Base-by-base conservation (phyloP, 2,113 vertebrate species). In the Macrotis lagotis region DNA sequence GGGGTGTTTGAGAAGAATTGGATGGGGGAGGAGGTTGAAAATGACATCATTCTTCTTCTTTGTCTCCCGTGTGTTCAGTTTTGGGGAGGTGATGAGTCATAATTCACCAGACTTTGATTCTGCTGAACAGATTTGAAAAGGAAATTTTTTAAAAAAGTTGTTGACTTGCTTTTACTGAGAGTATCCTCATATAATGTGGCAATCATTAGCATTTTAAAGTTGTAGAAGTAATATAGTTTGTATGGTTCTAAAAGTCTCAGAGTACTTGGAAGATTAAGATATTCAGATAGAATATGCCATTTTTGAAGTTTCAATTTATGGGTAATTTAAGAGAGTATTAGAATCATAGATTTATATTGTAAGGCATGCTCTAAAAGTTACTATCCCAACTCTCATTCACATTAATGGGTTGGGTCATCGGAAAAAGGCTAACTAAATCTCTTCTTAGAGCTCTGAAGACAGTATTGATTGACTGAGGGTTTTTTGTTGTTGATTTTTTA, bases 141-240 rank as follows among this genome's bases (percentile, higher is more conserved):
- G 92, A 49, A 50, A 51, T 55, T 25, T 47, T 59, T 48, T 91
- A 88, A 92, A 92, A 96, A 96, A 93, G 37, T 90, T 59, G 90
- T 90, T 94, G n/a, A 95, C 94, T 96, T 97, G 90, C 92, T 94
- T 53, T 59, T 25, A 49, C 48, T 93, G 90, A 93, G n/a, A 59
- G 51, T 88, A 55, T 89, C 48, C 94, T 96, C 44, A n/a, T 47
- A 44, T 89, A 55, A 28, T 91, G 10, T 53, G 89, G 37, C 94
- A 90, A 91, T 92, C 90, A 50, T 5, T 48, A 48, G 19, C 28
- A 26, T 91, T 95, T 37, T 50, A 25, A 12, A 90, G 59, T 47
- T 26, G 37, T 91, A 94, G 8, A 24, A 53, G 4, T 25, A 92
- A 47, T 8, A 19, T n/a, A 5, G 24, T 37, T 51, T 83, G 16